phyloP scores from a whole-genome alignment of 2,113 vertebrate species.

The Pristiophorus japonicus region DNA sequence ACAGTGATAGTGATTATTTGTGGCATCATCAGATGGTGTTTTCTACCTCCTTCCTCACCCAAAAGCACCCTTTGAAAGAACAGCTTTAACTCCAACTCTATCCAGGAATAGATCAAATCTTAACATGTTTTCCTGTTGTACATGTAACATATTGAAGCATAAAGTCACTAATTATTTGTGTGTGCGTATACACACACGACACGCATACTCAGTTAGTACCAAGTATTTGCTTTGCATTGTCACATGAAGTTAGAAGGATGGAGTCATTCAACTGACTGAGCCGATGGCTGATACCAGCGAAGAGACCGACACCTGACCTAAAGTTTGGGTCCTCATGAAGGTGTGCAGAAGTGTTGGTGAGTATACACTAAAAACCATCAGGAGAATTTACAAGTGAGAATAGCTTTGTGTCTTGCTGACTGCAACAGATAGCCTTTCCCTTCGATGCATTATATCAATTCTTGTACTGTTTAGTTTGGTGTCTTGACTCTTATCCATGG shows the following conservation, averaged over 20 bases:
- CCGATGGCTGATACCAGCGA: background rate
- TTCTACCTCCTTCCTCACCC: background rate
- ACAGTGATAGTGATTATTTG: background rate
- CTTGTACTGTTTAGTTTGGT: background rate
- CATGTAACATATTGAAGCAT: background rate
- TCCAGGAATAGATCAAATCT: background rate
- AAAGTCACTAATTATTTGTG: background rate
- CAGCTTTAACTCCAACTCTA: background rate
- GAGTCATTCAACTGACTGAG: background rate
- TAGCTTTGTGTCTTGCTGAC: background rate
- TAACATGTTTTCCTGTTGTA: background rate
- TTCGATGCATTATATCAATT: background rate
- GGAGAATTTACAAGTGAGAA: background rate
- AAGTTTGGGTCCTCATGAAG: background rate
- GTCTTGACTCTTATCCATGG: background rate
- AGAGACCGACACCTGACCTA: too few species aligned
- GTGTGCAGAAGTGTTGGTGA: background rate
- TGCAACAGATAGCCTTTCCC: background rate
- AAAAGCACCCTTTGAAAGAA: background rate
- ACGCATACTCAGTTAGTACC: background rate
- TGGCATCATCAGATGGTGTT: background rate
- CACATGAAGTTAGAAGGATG: background rate
- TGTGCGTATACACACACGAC: too few species aligned
- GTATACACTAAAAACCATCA: background rate
- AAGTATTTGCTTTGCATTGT: background rate